A percentile compares a stretch with the other conserved stretches of the same genome.
Conservation (phyloP, 2,888 invertebrate species). For the Habrosyne pyritoides region DNA sequence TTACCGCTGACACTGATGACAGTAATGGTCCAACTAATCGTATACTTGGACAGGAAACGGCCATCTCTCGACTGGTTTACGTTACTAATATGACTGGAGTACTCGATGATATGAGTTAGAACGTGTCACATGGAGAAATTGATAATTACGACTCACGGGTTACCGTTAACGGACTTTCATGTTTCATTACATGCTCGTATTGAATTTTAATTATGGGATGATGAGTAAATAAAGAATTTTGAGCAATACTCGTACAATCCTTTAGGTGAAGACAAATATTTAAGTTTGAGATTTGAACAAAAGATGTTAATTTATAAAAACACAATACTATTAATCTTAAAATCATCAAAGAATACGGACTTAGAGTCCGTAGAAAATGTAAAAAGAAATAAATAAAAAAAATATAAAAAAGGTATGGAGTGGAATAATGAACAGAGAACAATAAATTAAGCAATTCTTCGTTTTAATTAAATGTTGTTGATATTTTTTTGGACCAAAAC, state of each 20-base stretch:
- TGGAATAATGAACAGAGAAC: background rate
- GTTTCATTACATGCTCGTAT: background rate
- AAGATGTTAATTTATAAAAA: no score
- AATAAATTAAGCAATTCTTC: background rate
- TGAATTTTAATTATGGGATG: background rate
- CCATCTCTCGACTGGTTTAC: background rate
- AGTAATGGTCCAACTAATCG: conserved; percentile 14
- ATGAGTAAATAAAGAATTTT: background rate
- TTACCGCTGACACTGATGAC: conserved; percentile 14
- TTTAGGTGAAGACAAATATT: background rate
- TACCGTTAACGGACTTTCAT: background rate
- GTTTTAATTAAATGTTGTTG: background rate
- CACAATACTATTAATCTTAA: no score
- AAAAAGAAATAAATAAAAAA: no score
- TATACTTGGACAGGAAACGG: conserved; percentile 5
- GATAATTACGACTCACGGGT: conserved; percentile 4
- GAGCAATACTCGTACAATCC: background rate
- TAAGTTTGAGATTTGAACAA: no score
- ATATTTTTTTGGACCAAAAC: background rate
- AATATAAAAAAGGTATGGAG: background rate
- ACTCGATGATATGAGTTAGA: conserved; percentile 1
- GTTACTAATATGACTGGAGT: background rate
- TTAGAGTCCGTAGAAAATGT: no score
- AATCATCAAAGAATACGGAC: no score
- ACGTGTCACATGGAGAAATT: conserved; percentile 7